phyloP scores from a whole-genome alignment of 2,113 vertebrate species.

The human (Homo sapiens) region GRCh38 chr11:116004001-116004500 shows the following conservation, averaged over 20 bases:
- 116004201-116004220: neutral
- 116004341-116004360: neutral
- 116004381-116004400: neutral
- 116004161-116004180: neutral
- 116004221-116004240: neutral
- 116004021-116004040: neutral
- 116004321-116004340: neutral
- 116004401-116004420: neutral
- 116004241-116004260: neutral
- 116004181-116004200: neutral
- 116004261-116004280: neutral
- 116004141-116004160: neutral
- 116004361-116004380: neutral
- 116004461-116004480: neutral
- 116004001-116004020: neutral
- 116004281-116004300: neutral
- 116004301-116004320: neutral
- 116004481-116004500: neutral
- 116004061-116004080: neutral
- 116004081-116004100: neutral
- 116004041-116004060: neutral
- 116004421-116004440: neutral
- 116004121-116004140: neutral
- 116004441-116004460: neutral
- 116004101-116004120: neutral